Conservation (phyloP, 2,888 invertebrate genomes). For the Heliconius cydno region DNA sequence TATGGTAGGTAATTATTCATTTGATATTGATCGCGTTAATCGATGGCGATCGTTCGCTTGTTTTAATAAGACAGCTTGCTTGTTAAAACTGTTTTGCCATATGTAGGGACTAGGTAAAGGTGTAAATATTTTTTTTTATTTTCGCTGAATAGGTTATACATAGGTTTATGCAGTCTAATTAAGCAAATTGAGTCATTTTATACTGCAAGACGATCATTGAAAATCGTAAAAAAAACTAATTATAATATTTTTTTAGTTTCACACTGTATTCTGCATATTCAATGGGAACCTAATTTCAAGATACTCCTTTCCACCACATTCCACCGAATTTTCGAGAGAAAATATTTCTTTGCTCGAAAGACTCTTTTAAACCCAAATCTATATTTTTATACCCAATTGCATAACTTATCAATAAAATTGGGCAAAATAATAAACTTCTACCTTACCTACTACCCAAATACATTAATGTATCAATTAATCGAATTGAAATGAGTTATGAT, state of each 20-base stretch:
- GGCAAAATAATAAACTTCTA: neutral
- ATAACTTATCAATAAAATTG: neutral
- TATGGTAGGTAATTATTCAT: slow-evolving; percentile 17
- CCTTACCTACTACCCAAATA: neutral
- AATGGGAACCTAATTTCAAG: too few relatives aligned
- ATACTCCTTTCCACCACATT: too few relatives aligned
- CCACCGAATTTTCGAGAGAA: too few relatives aligned
- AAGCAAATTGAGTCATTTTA: neutral
- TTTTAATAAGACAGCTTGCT: neutral
- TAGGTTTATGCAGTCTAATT: neutral
- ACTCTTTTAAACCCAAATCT: too few relatives aligned
- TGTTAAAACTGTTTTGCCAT: neutral
- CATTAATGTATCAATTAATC: slow-evolving; percentile 21
- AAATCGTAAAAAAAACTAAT: too few relatives aligned
- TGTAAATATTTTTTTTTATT: neutral
- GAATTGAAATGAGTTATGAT: slow-evolving; percentile 21
- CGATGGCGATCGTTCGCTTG: neutral
- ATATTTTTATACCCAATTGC: too few relatives aligned
- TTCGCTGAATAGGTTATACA: too few relatives aligned
- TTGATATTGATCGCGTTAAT: slow-evolving; percentile 22
- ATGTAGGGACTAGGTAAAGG: neutral
- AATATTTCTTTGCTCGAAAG: too few relatives aligned
- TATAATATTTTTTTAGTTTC: too few relatives aligned
- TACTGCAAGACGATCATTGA: too few relatives aligned
- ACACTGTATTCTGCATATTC: too few relatives aligned